These are phyloP conservation scores for Cheilosia variabilis DNA, from an alignment of 2,888 invertebrate genomes.

Conservation along the genomic window DNA sequence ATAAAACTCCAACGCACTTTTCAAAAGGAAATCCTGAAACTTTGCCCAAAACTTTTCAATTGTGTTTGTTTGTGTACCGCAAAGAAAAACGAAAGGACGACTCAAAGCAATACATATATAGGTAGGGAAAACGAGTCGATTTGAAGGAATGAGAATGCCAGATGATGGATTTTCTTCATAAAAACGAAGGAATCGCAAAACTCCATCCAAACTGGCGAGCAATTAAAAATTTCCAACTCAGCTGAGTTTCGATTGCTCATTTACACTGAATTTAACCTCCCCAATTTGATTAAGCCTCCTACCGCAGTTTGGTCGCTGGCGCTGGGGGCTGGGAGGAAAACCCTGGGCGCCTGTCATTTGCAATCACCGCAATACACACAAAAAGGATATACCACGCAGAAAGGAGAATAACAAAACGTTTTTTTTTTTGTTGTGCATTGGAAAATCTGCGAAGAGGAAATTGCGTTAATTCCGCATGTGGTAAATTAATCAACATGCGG, in stretches of 20 bases:
- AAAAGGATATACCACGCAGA: slow-evolving; percentile 42
- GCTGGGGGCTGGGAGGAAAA: background rate
- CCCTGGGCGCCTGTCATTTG: slow-evolving; percentile 54
- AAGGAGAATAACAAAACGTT: slow-evolving; percentile 45
- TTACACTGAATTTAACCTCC: slow-evolving; percentile 70
- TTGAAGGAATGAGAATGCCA: slow-evolving; percentile 33
- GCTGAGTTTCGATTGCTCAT: slow-evolving; percentile 69
- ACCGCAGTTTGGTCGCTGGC: background rate
- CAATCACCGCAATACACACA: slow-evolving; percentile 47
- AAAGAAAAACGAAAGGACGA: slow-evolving; percentile 33
- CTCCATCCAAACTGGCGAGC: slow-evolving; percentile 37
- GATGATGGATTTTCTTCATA: slow-evolving; percentile 16
- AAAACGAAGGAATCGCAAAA: background rate
- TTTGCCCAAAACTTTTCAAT: slow-evolving; percentile 37
- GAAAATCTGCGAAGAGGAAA: slow-evolving; percentile 41
- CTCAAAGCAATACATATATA: slow-evolving; percentile 47
- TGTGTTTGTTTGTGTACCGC: slow-evolving; percentile 38
- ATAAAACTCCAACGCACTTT: slow-evolving; percentile 37
- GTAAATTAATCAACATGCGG: slow-evolving; percentile 68
- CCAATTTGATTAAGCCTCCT: slow-evolving; percentile 40
- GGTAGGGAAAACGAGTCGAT: slow-evolving; percentile 11
- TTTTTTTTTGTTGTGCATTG: background rate
- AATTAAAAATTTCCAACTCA: slow-evolving; percentile 73
- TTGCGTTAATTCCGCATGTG: slow-evolving; percentile 63
- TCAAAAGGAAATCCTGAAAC: slow-evolving; percentile 32